phyloP scores from a whole-genome alignment of 2,888 invertebrate genomes.

The Xiphydria camelus region DNA sequence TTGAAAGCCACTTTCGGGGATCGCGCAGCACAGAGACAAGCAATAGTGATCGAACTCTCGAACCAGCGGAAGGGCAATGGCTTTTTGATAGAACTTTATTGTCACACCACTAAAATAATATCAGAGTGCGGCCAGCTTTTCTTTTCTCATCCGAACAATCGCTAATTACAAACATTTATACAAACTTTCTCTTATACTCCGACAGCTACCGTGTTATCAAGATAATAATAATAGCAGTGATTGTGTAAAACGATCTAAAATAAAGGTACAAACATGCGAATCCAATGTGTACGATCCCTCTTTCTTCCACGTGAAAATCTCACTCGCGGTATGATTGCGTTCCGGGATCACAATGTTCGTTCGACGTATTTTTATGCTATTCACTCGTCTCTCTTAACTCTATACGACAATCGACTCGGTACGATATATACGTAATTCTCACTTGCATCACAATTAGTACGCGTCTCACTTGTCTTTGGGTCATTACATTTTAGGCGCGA shows the following conservation, averaged over 20 bases:
- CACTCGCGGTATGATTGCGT: too few species aligned
- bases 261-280: conserved; percentile 15
- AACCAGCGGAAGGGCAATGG: too few species aligned
- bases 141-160: conserved; percentile 28
- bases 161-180: conserved; percentile 41
- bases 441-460: conserved; percentile 37
- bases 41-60: too few species aligned
- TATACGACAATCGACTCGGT: too few species aligned
- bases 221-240: conserved; percentile 8
- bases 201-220: not conserved
- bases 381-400: conserved; percentile 4
- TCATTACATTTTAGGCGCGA: not conserved
- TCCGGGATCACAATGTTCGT: conserved; percentile 9
- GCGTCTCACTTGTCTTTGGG: conserved; percentile 30
- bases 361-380: conserved; percentile 1
- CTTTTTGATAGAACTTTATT: conserved; percentile 41
- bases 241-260: conserved; percentile 21
- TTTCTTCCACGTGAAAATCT: not conserved
- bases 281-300: not conserved
- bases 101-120: conserved; percentile 40
- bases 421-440: conserved; percentile 13
- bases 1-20: too few species aligned
- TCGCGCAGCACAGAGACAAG: too few species aligned
- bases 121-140: conserved; percentile 27
- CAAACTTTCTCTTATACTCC: conserved; percentile 32